These are phyloP conservation scores for Pipistrellus pygmaeus DNA, from an alignment of 2,797 vertebrate species.

Conservation along the genomic window DNA sequence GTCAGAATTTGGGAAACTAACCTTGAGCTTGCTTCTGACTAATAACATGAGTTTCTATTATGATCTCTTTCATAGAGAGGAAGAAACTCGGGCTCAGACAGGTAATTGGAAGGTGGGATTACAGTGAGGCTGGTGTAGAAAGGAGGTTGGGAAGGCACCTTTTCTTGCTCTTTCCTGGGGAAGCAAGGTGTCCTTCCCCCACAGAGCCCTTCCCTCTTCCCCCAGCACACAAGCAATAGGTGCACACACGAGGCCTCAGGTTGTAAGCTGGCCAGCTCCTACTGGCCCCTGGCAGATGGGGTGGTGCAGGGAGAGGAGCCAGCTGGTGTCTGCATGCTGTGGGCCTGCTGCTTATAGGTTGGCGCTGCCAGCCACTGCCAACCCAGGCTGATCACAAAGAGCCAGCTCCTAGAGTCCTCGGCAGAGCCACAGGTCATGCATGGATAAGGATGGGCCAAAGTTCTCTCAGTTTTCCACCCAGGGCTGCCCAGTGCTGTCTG, in stretches of 20 bases:
- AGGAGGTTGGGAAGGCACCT: not conserved
- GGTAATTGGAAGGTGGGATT: not conserved
- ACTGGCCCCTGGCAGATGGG: constrained; percentile 31
- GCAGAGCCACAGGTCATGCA: not conserved
- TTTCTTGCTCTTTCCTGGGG: not conserved
- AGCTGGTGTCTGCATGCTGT: not conserved
- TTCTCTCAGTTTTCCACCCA: not conserved
- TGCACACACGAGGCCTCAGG: not conserved
- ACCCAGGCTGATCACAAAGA: not conserved
- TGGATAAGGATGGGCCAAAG: not conserved
- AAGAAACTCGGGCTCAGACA: constrained; percentile 31
- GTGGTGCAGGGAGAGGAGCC: not conserved
- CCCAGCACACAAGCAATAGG: not conserved
- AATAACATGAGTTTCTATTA: constrained; percentile 19
- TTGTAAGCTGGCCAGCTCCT: not conserved
- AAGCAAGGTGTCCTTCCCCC: not conserved
- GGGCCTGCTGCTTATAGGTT: not conserved
- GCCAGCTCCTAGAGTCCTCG: not conserved
- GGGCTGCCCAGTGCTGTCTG: not conserved
- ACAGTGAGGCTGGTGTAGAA: not conserved
- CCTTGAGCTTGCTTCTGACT: constrained; percentile 35
- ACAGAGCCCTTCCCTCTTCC: not conserved
- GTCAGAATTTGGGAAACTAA: constrained; percentile 15
- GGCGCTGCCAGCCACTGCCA: not conserved
- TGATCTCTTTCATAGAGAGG: constrained; percentile 1